Percentiles rank a stretch among this genome's conserved stretches.
Conservation (phyloP, 2,113 vertebrate species). For the Rana temporaria region DNA sequence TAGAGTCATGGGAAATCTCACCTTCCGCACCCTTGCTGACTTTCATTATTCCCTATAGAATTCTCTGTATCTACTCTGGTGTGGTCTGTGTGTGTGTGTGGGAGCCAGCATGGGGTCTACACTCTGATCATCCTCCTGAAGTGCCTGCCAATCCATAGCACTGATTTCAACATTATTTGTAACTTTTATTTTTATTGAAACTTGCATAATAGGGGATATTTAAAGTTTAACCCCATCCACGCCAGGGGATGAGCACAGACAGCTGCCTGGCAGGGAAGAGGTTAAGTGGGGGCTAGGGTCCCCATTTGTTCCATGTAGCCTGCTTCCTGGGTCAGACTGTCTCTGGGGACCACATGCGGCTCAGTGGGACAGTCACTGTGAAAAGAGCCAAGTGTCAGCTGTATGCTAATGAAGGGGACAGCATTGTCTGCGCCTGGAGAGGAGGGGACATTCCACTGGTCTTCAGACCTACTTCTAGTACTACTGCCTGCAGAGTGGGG, state of each 20-base stretch:
- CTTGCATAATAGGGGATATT: background rate
- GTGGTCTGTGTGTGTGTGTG: background rate
- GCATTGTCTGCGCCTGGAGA: slow-evolving; percentile 47
- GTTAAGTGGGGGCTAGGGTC: slow-evolving; percentile 15
- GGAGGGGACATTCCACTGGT: slow-evolving; percentile 53
- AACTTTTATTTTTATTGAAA: background rate
- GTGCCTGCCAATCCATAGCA: no score
- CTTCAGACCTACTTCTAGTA: slow-evolving; percentile 32
- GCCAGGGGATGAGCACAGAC: background rate
- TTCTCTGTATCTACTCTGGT: background rate
- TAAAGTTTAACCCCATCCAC: background rate
- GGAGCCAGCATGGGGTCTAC: background rate
- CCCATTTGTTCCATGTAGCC: slow-evolving; percentile 53
- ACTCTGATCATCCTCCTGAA: background rate
- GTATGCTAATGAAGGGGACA: slow-evolving; percentile 51
- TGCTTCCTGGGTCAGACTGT: slow-evolving; percentile 55
- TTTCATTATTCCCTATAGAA: background rate
- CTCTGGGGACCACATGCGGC: slow-evolving; percentile 53
- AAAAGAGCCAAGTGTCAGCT: slow-evolving; percentile 56
- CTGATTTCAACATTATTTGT: no score
- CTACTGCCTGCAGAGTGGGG: slow-evolving; percentile 8
- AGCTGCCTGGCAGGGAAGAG: slow-evolving; percentile 8
- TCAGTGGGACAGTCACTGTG: slow-evolving; percentile 54
- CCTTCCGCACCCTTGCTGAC: background rate
- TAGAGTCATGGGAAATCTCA: background rate